phyloP scores from a whole-genome alignment of 2,888 invertebrate species.

The Listrodromus nycthemerus region DNA sequence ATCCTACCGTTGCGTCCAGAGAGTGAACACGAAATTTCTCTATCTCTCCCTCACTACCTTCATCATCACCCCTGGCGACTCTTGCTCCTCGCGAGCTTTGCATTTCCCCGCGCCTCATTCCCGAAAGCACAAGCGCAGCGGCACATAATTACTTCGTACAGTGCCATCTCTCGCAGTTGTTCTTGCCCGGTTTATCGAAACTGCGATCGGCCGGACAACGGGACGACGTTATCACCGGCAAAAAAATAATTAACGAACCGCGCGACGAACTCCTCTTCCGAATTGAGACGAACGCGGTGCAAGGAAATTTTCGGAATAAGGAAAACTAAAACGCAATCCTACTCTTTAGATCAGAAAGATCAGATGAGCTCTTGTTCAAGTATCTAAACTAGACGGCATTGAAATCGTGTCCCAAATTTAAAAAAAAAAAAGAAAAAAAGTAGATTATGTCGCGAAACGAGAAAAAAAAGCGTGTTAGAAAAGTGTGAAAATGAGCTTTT shows the following conservation, averaged over 20 bases:
- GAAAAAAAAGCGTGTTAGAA: no score
- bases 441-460: no score
- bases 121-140: constrained; percentile 53
- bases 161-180: constrained; percentile 37
- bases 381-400: no score
- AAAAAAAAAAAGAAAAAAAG: no score
- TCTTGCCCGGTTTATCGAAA: neutral
- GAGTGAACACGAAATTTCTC: constrained; percentile 46
- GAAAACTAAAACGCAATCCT: no score
- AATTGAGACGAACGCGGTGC: no score
- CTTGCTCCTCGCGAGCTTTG: constrained; percentile 47
- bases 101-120: constrained; percentile 55
- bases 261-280: neutral
- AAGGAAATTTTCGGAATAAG: no score
- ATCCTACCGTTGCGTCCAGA: constrained; percentile 46
- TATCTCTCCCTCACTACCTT: constrained; percentile 33
- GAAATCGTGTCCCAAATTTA: no score
- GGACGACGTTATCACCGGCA: neutral
- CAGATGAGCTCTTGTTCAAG: no score
- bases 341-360: no score
- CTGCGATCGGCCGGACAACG: neutral
- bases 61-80: neutral
- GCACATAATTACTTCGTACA: constrained; percentile 50
- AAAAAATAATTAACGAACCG: neutral
- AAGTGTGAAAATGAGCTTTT: no score